Percentiles rank a stretch among this genome's conserved stretches.
Evolutionary conservation across 2,113 vertebrate species (phyloP).

Genomic region (Oenanthe melanoleuca): DNA sequence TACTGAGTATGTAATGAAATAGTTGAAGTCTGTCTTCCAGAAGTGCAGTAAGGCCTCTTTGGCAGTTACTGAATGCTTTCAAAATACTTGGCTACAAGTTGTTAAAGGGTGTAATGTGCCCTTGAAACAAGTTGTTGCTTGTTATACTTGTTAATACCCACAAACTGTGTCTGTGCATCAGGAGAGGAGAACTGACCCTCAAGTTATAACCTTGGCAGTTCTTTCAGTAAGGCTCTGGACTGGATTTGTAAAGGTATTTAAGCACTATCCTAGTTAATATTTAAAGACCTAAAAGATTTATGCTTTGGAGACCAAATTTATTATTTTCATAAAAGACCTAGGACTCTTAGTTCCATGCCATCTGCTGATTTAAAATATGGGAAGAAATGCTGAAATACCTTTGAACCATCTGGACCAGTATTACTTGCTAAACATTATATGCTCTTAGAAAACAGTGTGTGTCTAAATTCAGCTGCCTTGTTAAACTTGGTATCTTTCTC

Average conservation of each 20-base stretch:
- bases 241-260: slow-evolving; percentile 57
- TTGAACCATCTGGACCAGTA: neutral
- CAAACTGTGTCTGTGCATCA: neutral
- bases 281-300: neutral
- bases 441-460: slow-evolving; percentile 6
- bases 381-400: slow-evolving; percentile 46
- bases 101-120: neutral
- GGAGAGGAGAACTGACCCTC: slow-evolving; percentile 53
- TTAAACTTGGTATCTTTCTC: slow-evolving; percentile 69
- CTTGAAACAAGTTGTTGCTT: neutral
- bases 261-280: neutral
- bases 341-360: neutral
- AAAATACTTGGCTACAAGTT: neutral
- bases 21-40: neutral
- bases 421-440: slow-evolving; percentile 34
- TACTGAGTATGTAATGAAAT: neutral
- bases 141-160: neutral
- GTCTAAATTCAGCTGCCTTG: slow-evolving; percentile 49
- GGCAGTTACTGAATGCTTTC: neutral
- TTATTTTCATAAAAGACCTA: slow-evolving; percentile 4
- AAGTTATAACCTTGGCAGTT: slow-evolving; percentile 1
- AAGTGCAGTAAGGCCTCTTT: neutral
- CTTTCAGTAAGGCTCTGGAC: slow-evolving; percentile 4
- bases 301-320: neutral
- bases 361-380: neutral